Percentiles rank a stretch among this genome's conserved stretches.
Conservation (phyloP, 2,888 invertebrate genomes). For the Drosophila monieri region DNA sequence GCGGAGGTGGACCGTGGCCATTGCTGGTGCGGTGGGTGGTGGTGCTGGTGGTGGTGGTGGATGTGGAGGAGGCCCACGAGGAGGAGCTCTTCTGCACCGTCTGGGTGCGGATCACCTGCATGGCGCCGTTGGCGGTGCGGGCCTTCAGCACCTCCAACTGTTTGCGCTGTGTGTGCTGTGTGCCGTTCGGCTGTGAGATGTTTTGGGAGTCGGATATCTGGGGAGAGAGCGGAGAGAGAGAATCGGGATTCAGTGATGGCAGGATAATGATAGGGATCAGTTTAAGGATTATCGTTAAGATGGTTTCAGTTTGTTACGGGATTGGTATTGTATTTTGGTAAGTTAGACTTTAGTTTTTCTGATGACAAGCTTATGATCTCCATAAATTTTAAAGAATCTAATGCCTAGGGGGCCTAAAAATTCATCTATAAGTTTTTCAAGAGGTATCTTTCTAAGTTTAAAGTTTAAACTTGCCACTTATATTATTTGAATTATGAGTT, state of each 20-base stretch:
- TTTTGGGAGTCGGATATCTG: slow-evolving; percentile 84
- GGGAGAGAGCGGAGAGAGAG: slow-evolving; percentile 51
- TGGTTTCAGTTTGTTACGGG: background rate
- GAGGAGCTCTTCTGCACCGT: slow-evolving; percentile 84
- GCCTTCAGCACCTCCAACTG: slow-evolving; percentile 89
- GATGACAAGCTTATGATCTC: background rate
- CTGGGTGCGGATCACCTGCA: slow-evolving; percentile 89
- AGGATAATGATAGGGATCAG: slow-evolving; percentile 54
- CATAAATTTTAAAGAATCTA: background rate
- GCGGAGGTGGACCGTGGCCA: slow-evolving; percentile 21
- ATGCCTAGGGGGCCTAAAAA: too few relatives aligned
- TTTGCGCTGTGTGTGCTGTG: slow-evolving; percentile 84
- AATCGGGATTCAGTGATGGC: slow-evolving; percentile 51
- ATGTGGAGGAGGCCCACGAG: slow-evolving; percentile 80
- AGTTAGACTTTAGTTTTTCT: background rate
- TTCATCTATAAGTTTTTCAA: too few relatives aligned
- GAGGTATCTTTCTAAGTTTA: too few relatives aligned
- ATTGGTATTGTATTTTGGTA: background rate
- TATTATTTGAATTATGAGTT: too few relatives aligned
- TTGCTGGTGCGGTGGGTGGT: slow-evolving; percentile 41
- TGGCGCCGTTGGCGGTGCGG: slow-evolving; percentile 86
- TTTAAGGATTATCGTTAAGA: slow-evolving; percentile 2
- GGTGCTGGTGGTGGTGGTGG: slow-evolving; percentile 59
- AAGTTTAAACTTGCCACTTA: too few relatives aligned
- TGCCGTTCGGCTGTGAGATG: slow-evolving; percentile 84